Evolutionary conservation across 37 sponge, comb jelly and placozoan species (phyloP), one percentile per base, ranked within the genome.

Genomic region (Mnemiopsis leidyi): DNA sequence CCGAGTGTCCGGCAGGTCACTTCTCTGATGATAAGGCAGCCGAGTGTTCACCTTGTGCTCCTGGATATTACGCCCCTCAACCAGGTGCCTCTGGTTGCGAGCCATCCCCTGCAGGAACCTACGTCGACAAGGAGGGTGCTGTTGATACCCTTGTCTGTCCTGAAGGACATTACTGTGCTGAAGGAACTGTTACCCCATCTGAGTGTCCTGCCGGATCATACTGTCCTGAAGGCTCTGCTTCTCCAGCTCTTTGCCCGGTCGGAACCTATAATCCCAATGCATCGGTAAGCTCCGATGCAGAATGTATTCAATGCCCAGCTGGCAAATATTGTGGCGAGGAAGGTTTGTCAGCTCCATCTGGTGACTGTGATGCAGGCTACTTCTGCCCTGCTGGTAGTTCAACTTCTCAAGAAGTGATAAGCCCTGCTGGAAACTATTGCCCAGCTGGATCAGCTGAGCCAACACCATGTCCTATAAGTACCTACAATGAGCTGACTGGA

Each of bases 101-200:
- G 32, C 61, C 61, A 5, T 5, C 61, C 61, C 61, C 61, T 48
- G 79, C 36, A 7, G 79, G 79, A 1, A 13, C 1, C 1, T 77
- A 34, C 79, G 32, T 32, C 33, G 36, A 34, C 36, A 7, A 1
- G 0, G 90, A 28, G 48, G 90, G 61, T 13, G 40, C 61, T 85
- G 61, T 38, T 16, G 61, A 85, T 35, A 13, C 36, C 39, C 1
- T 25, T n/a, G 28, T 37, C 25, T 85, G 90, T 40, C 26, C 90
- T 1, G 90, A 9, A 23, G 90, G 90, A 85, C 24, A 39, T 39
- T 85, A 85, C 90, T 85, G 90, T 40, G 38, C 39, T 13, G 61
- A 35, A 0, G 90, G 90, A 13, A 39, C 61, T 23, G 23, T 37
- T 2, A 25, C 32, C 23, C 61, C 90, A 1, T 3, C 25, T 16